These are phyloP conservation scores for Macrobrachium rosenbergii DNA, from an alignment of 1,140 invertebrate species.

Conservation along the genomic window DNA sequence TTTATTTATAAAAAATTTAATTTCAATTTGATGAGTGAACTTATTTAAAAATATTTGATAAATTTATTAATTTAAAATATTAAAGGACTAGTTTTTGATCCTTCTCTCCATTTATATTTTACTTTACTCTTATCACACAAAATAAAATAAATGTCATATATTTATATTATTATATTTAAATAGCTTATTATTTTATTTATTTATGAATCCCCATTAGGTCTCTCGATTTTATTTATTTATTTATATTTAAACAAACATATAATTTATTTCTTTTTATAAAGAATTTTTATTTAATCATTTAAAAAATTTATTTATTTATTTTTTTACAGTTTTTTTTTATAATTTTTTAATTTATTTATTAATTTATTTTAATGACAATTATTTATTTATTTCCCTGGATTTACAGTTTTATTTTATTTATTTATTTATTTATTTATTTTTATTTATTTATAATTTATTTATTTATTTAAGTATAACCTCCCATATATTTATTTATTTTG, in stretches of 20 bases:
- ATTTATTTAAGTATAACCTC: background rate
- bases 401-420: background rate
- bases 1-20: too few relatives aligned
- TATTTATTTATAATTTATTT: background rate
- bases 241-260: background rate
- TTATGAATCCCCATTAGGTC: too few relatives aligned
- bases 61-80: too few relatives aligned
- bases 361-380: background rate
- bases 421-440: background rate
- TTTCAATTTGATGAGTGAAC: too few relatives aligned
- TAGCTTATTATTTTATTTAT: too few relatives aligned
- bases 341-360: background rate
- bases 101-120: too few relatives aligned
- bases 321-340: background rate
- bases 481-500: background rate
- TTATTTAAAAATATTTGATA: too few relatives aligned
- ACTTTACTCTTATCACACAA: too few relatives aligned
- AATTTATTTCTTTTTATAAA: background rate
- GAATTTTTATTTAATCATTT: background rate
- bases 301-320: background rate
- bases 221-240: too few relatives aligned
- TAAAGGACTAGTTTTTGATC: too few relatives aligned
- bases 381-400: background rate
- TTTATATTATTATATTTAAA: too few relatives aligned
- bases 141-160: too few relatives aligned